These are phyloP conservation scores for Agriopis leucophaearia DNA, from an alignment of 2,888 invertebrate species.

Conservation along the genomic window DNA sequence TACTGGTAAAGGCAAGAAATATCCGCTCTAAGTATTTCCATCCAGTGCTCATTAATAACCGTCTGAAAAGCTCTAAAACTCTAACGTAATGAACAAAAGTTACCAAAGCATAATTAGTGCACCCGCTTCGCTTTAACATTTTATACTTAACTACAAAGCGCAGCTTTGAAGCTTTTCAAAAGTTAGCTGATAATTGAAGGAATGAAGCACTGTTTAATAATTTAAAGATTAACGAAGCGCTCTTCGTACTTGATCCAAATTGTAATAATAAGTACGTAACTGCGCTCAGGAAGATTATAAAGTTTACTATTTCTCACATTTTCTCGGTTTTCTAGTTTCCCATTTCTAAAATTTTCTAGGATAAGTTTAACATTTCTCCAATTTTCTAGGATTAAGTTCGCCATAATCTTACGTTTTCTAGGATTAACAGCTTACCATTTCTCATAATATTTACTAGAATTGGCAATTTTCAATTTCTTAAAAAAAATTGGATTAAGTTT, in stretches of 20 bases:
- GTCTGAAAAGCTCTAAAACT: constrained; percentile 8
- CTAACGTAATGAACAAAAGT: constrained; percentile 20
- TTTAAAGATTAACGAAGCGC: not conserved
- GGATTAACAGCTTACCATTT: too few relatives aligned
- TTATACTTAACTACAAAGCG: constrained; percentile 22
- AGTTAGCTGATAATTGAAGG: constrained; percentile 11
- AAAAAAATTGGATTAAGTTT: too few relatives aligned
- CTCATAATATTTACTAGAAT: too few relatives aligned
- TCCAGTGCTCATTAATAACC: constrained; percentile 6
- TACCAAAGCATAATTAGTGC: constrained; percentile 28
- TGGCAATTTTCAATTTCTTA: too few relatives aligned
- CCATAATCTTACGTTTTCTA: too few relatives aligned
- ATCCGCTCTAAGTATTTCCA: not conserved
- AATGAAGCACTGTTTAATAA: constrained; percentile 7
- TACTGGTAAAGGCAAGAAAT: too few relatives aligned
- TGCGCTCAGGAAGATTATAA: not conserved
- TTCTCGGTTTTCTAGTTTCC: too few relatives aligned
- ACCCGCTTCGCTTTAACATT: constrained; percentile 17
- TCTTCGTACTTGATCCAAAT: not conserved
- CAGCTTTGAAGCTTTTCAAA: constrained; percentile 20
- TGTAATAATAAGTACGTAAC: not conserved
- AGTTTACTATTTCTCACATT: not conserved
- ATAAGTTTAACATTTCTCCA: too few relatives aligned
- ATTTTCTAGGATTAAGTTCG: too few relatives aligned
- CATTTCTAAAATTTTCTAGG: too few relatives aligned